Evolutionary conservation across 2,888 invertebrate genomes (phyloP), one percentile per base, ranked within the genome.

Genomic region (Chirona hameri): DNA sequence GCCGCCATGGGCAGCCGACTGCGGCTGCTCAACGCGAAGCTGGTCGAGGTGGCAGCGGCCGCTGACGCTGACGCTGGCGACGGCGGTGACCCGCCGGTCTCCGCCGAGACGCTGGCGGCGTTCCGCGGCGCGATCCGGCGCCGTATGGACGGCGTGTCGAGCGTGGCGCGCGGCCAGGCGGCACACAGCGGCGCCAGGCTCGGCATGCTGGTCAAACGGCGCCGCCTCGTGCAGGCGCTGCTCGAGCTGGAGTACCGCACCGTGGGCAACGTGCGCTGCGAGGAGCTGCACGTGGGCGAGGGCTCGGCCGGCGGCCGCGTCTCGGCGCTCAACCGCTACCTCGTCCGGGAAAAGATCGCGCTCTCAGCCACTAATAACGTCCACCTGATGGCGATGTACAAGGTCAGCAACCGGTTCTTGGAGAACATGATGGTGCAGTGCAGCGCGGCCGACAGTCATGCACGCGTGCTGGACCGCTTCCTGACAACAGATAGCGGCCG

Each of bases 171-270:
- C 24, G 76, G 76, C 39, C 76, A 76, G 76, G 46, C 46, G 76
- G 39, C 46, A 46, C 76, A 76, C 76, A 46, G 46, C 76, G 12
- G 46, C 76, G 39, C 39, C 39, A 39, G 76, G 46, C 76, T 24
- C 1, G 18, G 10, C 46, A 76, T 76, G 76, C 76, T 76, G 24
- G 46, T 21, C 76, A 76, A 76, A 24, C 76, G 76, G 76, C 76
- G 46, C 7, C 76, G 24, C 21, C 76, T 76, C 18, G 76, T 76
- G 10, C 46, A 76, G 76, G 21, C 76, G 10, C 46, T 76, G 39
- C 76, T 76, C 10, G 76, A 76, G 46, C 76, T 76, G 21, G 76
- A 76, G 76, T 76, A 76, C 46, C 76, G 76, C 76, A 76, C 76
- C 39, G 76, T 46, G 10, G 76, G 76, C 39, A 76, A 76, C 76